Conservation (phyloP, 2,113 vertebrate species). For the Anseranas semipalmata region DNA sequence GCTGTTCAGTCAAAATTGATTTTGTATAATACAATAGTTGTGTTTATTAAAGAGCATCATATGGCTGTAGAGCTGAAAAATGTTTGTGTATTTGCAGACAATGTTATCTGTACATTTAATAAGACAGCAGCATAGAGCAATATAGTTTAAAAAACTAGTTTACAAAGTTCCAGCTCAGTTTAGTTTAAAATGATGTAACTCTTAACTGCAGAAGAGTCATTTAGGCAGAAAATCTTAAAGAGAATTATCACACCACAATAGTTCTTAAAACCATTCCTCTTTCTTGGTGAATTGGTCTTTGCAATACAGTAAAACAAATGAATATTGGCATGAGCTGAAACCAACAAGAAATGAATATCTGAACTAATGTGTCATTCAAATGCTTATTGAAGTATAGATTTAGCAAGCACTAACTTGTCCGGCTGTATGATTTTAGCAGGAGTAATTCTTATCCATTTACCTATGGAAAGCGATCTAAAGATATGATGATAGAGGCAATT, state of each 20-base stretch:
- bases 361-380: not conserved
- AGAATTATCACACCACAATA: not conserved
- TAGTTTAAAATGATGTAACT: not conserved
- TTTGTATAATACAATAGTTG: not conserved
- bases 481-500: not conserved
- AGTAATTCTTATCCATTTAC: slow-evolving; percentile 16
- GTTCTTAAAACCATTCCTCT: not conserved
- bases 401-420: not conserved
- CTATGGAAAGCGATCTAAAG: not conserved
- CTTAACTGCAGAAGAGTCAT: not conserved
- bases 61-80: not conserved
- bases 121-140: not conserved
- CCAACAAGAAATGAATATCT: not conserved
- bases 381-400: not conserved
- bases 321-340: not conserved
- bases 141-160: not conserved
- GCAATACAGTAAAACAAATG: not conserved
- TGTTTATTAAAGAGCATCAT: slow-evolving; percentile 1
- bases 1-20: not conserved
- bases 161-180: not conserved
- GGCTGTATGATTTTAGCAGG: not conserved
- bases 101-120: not conserved
- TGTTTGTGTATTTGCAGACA: not conserved
- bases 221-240: not conserved
- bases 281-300: not conserved